Evolutionary conservation across 1,140 invertebrate genomes (phyloP).

Genomic region (Adoxophyes honmai): DNA sequence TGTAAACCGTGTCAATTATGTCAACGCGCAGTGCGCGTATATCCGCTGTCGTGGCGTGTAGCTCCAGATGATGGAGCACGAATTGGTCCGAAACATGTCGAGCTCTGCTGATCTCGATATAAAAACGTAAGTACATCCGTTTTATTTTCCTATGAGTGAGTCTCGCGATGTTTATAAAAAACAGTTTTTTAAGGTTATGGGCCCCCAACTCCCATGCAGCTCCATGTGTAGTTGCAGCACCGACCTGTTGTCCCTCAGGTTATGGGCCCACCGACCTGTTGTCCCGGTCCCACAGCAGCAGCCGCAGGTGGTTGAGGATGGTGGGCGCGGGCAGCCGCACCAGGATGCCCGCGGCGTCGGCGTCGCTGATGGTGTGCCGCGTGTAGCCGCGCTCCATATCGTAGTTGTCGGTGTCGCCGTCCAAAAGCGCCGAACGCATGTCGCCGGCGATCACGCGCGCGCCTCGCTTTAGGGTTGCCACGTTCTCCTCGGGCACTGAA

Average conservation of each 20-base stretch:
- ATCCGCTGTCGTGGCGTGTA: no score
- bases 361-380: conserved; percentile 93
- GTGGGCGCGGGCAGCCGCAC: conserved; percentile 91
- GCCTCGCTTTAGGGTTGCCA: conserved; percentile 87
- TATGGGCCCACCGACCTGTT: conserved; percentile 76
- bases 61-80: no score
- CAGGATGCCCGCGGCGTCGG: conserved; percentile 87
- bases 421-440: conserved; percentile 89
- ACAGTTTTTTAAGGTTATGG: no score
- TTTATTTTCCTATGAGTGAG: no score
- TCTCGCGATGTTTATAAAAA: no score
- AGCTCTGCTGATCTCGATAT: no score
- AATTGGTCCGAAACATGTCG: no score
- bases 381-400: conserved; percentile 96
- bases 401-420: conserved; percentile 92
- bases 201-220: no score
- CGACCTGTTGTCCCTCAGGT: neutral
- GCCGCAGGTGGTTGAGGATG: conserved; percentile 95
- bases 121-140: no score
- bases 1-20: no score
- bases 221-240: no score
- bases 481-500: conserved; percentile 92
- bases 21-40: no score
- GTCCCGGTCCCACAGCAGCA: conserved; percentile 97
- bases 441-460: conserved; percentile 92